Base-by-base conservation (phyloP, 2,888 invertebrate genomes). In the Tenthredo scrophulariae region DNA sequence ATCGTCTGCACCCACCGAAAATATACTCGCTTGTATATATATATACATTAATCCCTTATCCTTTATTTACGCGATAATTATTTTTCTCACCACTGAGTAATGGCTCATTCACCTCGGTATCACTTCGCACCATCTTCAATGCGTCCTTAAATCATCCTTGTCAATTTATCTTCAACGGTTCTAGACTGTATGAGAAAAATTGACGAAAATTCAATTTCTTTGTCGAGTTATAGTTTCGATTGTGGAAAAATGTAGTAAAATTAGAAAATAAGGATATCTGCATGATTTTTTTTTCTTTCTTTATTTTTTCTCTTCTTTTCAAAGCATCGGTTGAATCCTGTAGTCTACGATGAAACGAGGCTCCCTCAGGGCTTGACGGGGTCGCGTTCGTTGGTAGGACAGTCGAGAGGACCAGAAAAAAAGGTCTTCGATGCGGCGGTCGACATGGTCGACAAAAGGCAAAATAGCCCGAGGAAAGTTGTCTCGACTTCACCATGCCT, bases 91-190 rank as follows among this genome's bases (percentile, higher is more conserved):
- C 87, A 89, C 90, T 90, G 91, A 90, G 90, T 92, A 93, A 93
- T 93, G 92, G 92, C 92, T 93, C 93, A 93, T 93, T 92, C 92
- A 91, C 0, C 90, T 85, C 85, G 88, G 90, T 91, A 90, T 91
- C 90, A 79, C 90, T 88, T 88, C 82, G 84, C 85, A 87, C 86
- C 88, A 87, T 88, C 88, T 89, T 89, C 88, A 87, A 89, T 90
- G 88, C 85, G 82, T 87, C 89, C 85, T 87, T 86, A 86, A 86
- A 86, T 84, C 62, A 83, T 86, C 50, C 82, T 74, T 43, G 40
- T 6, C n/a, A 72, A 40, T 72, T 72, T 40, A 40, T 72, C 15
- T 72, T 62, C 3, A 10, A 26, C 3, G 62, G 10, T 26, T 4
- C 13, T 22, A n/a, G 6, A 50, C 7, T 54, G n/a, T 50, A 7